phyloP scores from a whole-genome alignment of 2,797 vertebrate genomes.

The Tinamus major region DNA sequence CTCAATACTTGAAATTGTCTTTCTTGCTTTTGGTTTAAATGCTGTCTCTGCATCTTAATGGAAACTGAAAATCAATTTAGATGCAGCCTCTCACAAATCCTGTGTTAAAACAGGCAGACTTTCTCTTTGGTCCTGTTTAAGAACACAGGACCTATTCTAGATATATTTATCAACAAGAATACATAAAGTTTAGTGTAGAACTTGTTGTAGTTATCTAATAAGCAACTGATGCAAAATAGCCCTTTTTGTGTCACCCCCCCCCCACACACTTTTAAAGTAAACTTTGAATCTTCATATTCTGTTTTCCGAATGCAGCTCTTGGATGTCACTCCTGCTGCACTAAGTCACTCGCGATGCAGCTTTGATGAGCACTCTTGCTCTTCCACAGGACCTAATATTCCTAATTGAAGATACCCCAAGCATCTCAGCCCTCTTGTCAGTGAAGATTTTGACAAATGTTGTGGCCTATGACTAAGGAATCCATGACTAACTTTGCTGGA shows the following conservation, averaged over 20 bases:
- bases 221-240: not conserved
- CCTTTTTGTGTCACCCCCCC: not conserved
- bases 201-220: not conserved
- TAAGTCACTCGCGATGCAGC: not conserved
- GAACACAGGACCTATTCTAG: not conserved
- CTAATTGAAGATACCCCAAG: not conserved
- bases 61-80: not conserved
- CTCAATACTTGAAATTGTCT: not conserved
- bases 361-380: not conserved
- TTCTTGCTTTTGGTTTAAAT: not conserved
- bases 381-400: not conserved
- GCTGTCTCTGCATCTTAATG: not conserved
- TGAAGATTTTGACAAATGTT: not conserved
- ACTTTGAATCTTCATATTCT: not conserved
- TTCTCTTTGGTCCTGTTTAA: not conserved
- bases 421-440: not conserved
- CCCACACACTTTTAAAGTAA: not conserved
- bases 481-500: conserved; percentile 18
- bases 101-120: not conserved
- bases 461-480: conserved; percentile 42
- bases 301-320: not conserved
- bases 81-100: not conserved
- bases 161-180: not conserved
- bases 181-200: not conserved
- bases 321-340: not conserved